Evolutionary conservation across 2,113 vertebrate species (phyloP).

Genomic region (Campylorhamphus procurvoides): DNA sequence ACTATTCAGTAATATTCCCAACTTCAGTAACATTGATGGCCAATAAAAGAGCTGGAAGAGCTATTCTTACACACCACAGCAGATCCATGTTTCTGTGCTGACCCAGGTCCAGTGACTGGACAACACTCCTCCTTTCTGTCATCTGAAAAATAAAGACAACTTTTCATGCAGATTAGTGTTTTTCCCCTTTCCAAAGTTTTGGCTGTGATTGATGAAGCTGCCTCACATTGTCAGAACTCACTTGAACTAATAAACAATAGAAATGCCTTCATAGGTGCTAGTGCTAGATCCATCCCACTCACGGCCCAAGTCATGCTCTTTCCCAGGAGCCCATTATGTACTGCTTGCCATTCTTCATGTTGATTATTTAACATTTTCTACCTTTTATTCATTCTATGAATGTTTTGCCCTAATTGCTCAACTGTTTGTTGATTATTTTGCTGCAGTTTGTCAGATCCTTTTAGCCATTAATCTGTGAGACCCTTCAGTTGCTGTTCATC

Average conservation of each 20-base stretch:
- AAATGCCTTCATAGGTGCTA: neutral
- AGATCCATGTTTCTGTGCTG: neutral
- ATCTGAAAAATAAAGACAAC: neutral
- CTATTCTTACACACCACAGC: neutral
- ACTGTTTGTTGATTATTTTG: slow-evolving; percentile 29
- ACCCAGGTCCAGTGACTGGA: neutral
- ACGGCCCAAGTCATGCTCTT: neutral
- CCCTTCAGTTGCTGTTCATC: slow-evolving; percentile 20
- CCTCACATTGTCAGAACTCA: neutral
- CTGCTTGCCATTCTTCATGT: neutral
- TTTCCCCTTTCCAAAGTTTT: neutral
- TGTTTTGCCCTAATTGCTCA: slow-evolving; percentile 33
- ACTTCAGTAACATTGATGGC: accelerated
- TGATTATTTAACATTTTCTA: slow-evolving; percentile 20
- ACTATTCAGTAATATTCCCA: accelerated
- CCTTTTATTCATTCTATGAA: slow-evolving; percentile 1
- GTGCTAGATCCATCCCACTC: neutral
- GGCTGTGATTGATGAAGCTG: neutral
- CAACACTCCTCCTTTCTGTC: neutral
- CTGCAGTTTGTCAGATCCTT: slow-evolving; percentile 1
- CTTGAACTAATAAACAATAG: slow-evolving; percentile 10
- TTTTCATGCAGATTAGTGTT: neutral
- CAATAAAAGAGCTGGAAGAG: neutral
- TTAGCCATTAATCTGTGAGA: slow-evolving; percentile 31
- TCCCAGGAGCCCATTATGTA: neutral